phyloP scores from a whole-genome alignment of 2,888 invertebrate genomes.

The Drosophila melanosoma region DNA sequence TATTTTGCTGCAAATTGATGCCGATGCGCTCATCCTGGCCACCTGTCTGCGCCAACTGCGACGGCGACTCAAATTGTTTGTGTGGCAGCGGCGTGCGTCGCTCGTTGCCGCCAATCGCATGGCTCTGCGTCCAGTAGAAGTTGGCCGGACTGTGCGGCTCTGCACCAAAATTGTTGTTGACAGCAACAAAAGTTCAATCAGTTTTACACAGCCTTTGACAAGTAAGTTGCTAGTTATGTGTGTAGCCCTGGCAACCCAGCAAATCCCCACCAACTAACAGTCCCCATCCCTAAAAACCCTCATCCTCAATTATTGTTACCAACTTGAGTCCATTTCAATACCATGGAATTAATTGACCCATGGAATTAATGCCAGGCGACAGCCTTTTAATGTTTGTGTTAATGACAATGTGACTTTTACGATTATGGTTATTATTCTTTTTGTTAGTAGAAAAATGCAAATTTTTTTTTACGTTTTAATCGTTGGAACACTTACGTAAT shows the following conservation, averaged over 20 bases:
- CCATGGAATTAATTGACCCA: slow-evolving; percentile 24
- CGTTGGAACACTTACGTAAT: slow-evolving; percentile 93
- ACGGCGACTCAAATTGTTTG: slow-evolving; percentile 70
- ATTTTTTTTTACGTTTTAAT: slow-evolving; percentile 58
- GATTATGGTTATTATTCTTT: slow-evolving; percentile 3
- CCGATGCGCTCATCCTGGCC: slow-evolving; percentile 83
- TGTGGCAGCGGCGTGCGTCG: slow-evolving; percentile 87
- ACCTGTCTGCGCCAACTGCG: slow-evolving; percentile 55
- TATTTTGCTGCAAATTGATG: slow-evolving; percentile 86
- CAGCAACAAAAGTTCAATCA: slow-evolving; percentile 63
- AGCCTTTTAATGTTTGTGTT: slow-evolving; percentile 5
- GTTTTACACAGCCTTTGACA: slow-evolving; percentile 57
- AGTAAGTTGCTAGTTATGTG: slow-evolving; percentile 14
- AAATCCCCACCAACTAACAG: not conserved
- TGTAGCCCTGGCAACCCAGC: slow-evolving; percentile 1
- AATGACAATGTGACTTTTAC: slow-evolving; percentile 6
- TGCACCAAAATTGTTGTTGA: slow-evolving; percentile 45
- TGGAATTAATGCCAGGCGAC: slow-evolving; percentile 6
- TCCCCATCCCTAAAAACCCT: not conserved
- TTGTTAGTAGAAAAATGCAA: slow-evolving; percentile 33
- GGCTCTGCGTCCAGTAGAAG: slow-evolving; percentile 92
- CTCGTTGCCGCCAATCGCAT: slow-evolving; percentile 88
- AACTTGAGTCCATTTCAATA: not conserved
- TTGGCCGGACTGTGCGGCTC: slow-evolving; percentile 83
- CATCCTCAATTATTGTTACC: not conserved